Conservation (phyloP, 1,140 invertebrate species). For the Drosophila lacertosa region DNA sequence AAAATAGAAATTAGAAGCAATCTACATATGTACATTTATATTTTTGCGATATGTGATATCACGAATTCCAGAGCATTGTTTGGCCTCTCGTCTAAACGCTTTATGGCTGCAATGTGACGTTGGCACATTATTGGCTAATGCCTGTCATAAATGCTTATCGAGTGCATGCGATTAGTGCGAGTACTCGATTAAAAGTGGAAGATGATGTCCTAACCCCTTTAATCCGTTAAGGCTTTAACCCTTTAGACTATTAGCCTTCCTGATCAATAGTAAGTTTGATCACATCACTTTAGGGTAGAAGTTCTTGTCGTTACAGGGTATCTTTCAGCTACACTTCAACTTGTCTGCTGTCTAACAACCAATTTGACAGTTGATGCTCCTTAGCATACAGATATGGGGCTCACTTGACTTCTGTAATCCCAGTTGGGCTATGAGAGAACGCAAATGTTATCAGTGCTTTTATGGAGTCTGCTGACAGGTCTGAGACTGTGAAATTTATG, state of each 20-base stretch:
- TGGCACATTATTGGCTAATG: conserved; percentile 12
- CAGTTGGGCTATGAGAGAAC: too few relatives aligned
- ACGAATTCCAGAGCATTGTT: conserved; percentile 2
- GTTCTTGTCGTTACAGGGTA: too few relatives aligned
- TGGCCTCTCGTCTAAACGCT: background rate
- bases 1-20: too few relatives aligned
- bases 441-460: too few relatives aligned
- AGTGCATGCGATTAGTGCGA: conserved; percentile 14
- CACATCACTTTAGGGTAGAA: too few relatives aligned
- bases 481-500: background rate
- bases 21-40: too few relatives aligned
- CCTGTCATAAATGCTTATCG: conserved; percentile 16
- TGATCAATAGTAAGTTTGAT: too few relatives aligned
- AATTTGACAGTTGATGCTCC: background rate
- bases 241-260: too few relatives aligned
- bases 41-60: too few relatives aligned
- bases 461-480: background rate
- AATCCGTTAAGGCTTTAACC: too few relatives aligned
- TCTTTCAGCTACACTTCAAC: too few relatives aligned
- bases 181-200: background rate
- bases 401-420: background rate
- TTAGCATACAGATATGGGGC: background rate
- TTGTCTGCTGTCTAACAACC: conserved; percentile 29
- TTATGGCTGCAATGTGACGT: conserved; percentile 18
- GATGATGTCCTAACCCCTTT: too few relatives aligned